These are phyloP conservation scores for Agriopis marginaria DNA, from an alignment of 2,888 invertebrate genomes.

Conservation along the genomic window DNA sequence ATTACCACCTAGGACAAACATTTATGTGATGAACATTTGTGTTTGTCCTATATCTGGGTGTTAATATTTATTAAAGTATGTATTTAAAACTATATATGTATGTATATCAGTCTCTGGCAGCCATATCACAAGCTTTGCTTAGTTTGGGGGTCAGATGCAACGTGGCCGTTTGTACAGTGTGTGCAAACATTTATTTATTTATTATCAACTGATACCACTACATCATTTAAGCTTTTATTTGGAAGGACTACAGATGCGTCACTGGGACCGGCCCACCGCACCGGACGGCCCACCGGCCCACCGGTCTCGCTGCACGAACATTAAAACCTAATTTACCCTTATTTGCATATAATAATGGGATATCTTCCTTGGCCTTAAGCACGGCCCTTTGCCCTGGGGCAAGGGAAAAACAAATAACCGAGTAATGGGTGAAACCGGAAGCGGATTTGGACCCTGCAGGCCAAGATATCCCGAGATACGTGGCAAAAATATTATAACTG, in stretches of 20 bases:
- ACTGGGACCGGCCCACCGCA: slow-evolving; percentile 10
- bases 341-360: slow-evolving; percentile 58
- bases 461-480: slow-evolving; percentile 12
- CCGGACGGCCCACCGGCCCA: too few relatives aligned
- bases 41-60: too few relatives aligned
- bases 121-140: too few relatives aligned
- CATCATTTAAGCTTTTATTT: not conserved
- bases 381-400: slow-evolving; percentile 49
- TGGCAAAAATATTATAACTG: not conserved
- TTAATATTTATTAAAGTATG: too few relatives aligned
- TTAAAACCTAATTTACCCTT: slow-evolving; percentile 56
- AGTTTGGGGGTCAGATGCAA: too few relatives aligned
- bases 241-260: slow-evolving; percentile 2
- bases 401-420: slow-evolving; percentile 47
- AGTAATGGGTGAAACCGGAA: slow-evolving; percentile 37
- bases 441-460: not conserved
- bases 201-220: too few relatives aligned
- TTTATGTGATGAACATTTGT: too few relatives aligned
- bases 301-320: slow-evolving; percentile 36
- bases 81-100: too few relatives aligned
- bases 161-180: too few relatives aligned
- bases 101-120: too few relatives aligned
- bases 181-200: too few relatives aligned
- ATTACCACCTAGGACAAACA: too few relatives aligned
- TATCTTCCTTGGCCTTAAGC: slow-evolving; percentile 44